phyloP scores from a whole-genome alignment of 2,113 vertebrate species.

The Xiphophorus maculatus region DNA sequence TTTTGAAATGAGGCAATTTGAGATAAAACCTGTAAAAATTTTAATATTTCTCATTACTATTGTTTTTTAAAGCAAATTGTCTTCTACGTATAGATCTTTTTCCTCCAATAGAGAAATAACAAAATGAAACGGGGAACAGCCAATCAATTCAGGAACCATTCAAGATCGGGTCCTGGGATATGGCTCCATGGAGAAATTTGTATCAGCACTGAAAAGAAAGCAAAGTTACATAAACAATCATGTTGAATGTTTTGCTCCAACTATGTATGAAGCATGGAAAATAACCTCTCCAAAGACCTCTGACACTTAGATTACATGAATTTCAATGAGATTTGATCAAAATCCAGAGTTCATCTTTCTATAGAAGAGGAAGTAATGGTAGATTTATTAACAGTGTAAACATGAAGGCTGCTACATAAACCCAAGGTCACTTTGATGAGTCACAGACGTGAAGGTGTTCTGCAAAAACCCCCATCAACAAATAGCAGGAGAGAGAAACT shows the following conservation, averaged over 20 bases:
- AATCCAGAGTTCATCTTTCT: neutral
- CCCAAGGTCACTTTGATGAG: constrained; percentile 56
- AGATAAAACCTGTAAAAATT: neutral
- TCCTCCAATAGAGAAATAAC: neutral
- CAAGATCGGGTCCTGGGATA: constrained; percentile 22
- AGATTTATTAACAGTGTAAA: constrained; percentile 28
- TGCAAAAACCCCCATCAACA: constrained; percentile 42
- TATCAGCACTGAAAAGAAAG: constrained; percentile 68
- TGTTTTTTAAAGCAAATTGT: neutral
- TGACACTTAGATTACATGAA: neutral
- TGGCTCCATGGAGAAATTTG: constrained; percentile 76
- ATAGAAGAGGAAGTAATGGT: neutral
- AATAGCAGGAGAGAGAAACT: constrained; percentile 10
- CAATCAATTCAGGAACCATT: neutral
- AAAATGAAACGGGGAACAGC: neutral
- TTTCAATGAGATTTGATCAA: neutral
- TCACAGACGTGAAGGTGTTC: neutral
- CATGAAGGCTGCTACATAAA: neutral
- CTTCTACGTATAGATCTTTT: too few relatives aligned
- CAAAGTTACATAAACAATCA: neutral
- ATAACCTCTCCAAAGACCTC: neutral
- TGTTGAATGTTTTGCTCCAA: neutral
- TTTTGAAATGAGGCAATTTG: constrained; percentile 4
- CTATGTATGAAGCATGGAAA: neutral
- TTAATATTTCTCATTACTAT: neutral